Evolutionary conservation across 1,140 invertebrate genomes (phyloP), one percentile per base, ranked within the genome.

Genomic region (Cydia strobilella): DNA sequence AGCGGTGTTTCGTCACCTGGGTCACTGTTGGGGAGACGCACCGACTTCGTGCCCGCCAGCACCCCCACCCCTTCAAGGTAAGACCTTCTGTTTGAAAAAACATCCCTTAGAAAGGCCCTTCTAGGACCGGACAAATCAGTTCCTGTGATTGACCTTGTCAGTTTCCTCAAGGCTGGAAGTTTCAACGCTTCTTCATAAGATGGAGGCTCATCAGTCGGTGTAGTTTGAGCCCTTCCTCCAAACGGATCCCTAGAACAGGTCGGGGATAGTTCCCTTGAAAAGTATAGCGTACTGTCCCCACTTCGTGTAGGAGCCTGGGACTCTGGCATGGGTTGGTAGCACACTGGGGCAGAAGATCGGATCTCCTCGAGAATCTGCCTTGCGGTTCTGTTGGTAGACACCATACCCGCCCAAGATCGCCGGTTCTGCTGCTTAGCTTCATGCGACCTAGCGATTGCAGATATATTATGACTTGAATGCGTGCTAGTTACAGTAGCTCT

Each of bases 211-310:
- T 89, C 93, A 9, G 93, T 93, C 39, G 93, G 91, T 15, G 93
- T 94, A 0, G 91, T 92, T 76, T 91, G 91, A 0, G 93, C 87
- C 73, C 94, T 92, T 20, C 94, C 95, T 12, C 93, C 93, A 77
- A 95, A 95, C 0, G 95, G 94, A 91, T 95, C 95, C 25, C 90
- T 88, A 0, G 94, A 94, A 78, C 93, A 95, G 0, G 94, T 93
- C 42, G 94, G 94, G 69, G 94, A 94, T 31, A 96, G 90, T n/a
- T 95, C 94, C 81, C 94, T 94, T 0, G 95, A 94, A 77, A 94
- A 95, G 78, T 95, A 95, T 65, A 95, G 81, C 1, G 92, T 93
- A 71, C 89, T 81, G 75, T 90, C 87, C 39, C 84, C 83, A 75
- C 86, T 88, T 73, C 82, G 80, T 79, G 78, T 85, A 42, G 84